Evolutionary conservation across 2,888 invertebrate genomes (phyloP).

Genomic region (Melieria omissa): DNA sequence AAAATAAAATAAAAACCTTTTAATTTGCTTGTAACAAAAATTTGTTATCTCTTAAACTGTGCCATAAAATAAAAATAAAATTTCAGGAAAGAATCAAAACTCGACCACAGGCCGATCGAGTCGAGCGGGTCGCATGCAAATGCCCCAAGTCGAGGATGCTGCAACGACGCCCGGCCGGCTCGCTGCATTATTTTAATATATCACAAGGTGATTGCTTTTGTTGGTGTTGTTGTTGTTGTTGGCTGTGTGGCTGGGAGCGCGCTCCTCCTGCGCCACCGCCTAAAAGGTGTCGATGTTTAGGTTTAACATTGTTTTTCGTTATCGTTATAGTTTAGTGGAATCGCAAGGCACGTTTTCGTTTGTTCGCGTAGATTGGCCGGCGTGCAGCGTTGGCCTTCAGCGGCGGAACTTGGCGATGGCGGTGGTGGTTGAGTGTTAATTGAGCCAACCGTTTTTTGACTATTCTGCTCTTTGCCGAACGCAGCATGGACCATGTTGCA

Average conservation of each 20-base stretch:
- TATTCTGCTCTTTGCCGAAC: not conserved
- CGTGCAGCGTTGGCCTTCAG: not conserved
- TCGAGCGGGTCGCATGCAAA: not conserved
- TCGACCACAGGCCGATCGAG: slow-evolving; percentile 6
- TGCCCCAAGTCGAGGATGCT: too few species aligned
- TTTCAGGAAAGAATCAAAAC: slow-evolving; percentile 23
- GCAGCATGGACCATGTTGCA: too few species aligned
- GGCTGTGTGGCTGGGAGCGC: not conserved
- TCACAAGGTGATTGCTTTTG: too few species aligned
- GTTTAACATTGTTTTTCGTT: slow-evolving; percentile 63
- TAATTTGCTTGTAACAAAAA: slow-evolving; percentile 64
- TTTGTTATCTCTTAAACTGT: slow-evolving; percentile 63
- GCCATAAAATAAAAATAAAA: slow-evolving; percentile 51
- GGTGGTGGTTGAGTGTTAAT: slow-evolving; percentile 9
- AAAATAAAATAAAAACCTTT: slow-evolving; percentile 58
- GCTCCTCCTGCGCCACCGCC: slow-evolving; percentile 49
- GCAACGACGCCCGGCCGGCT: not conserved
- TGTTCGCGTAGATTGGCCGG: not conserved
- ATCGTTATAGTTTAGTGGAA: slow-evolving; percentile 61
- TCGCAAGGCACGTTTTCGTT: not conserved
- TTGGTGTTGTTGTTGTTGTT: not conserved
- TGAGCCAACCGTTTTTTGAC: slow-evolving; percentile 2
- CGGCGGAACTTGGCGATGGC: not conserved
- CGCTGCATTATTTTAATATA: too few species aligned
- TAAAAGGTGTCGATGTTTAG: slow-evolving; percentile 65